phyloP scores from a whole-genome alignment of 2,888 invertebrate genomes.

The Muschampia plurimacula region DNA sequence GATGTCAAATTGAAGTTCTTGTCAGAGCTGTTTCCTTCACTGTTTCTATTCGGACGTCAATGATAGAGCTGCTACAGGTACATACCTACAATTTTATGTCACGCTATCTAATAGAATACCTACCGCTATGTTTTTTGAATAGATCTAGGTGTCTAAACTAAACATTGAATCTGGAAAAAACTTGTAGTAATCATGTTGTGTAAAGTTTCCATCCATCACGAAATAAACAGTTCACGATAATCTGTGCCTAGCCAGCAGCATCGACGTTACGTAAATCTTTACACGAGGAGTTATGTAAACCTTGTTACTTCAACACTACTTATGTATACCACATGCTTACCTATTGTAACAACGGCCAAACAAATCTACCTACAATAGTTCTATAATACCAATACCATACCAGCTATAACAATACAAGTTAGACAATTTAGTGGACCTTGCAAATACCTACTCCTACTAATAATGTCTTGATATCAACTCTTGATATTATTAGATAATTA shows the following conservation, averaged over 20 bases:
- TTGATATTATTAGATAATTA: background rate
- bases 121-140: background rate
- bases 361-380: background rate
- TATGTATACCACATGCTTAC: constrained; percentile 14
- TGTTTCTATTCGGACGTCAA: too few species aligned
- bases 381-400: background rate
- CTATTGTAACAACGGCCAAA: constrained; percentile 9
- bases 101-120: constrained; percentile 15
- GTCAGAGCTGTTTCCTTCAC: too few species aligned
- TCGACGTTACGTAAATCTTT: constrained; percentile 31
- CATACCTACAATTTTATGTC: background rate
- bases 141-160: background rate
- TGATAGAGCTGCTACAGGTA: background rate
- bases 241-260: constrained; percentile 15
- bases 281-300: constrained; percentile 30
- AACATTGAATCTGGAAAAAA: constrained; percentile 18
- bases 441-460: background rate
- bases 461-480: background rate
- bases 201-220: constrained; percentile 31
- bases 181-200: constrained; percentile 19
- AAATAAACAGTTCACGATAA: constrained; percentile 37
- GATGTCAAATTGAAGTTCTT: too few species aligned
- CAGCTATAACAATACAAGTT: too few species aligned
- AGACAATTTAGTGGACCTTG: too few species aligned
- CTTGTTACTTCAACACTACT: constrained; percentile 29